Base-by-base conservation (phyloP, 2,113 vertebrate genomes). In the Callorhinus ursinus region DNA sequence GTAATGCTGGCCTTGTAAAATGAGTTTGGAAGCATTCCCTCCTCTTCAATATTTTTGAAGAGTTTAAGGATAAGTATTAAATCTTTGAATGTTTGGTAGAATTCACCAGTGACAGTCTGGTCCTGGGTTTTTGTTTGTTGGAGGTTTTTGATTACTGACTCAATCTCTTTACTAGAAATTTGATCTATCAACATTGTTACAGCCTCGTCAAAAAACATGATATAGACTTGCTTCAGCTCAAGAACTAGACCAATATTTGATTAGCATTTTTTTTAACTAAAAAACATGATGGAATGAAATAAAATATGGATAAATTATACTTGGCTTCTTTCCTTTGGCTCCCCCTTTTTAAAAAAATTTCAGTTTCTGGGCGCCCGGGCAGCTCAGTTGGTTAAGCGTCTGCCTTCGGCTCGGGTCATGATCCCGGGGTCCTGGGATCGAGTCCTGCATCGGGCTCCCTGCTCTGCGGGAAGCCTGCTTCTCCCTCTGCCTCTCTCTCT, bases 301-400 rank as follows among this genome's bases (percentile, higher is more conserved):
- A 65, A 94, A 96, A 97, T 61, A 80, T 57, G 59, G n/a, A 53
- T 93, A 95, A 88, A 87, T 97, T 85, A 79, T 36, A 88, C 55
- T 59, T 91, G 53, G 42, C 14, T 91, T 28, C 63, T 87, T 89
- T 86, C 53, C 15, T 12, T 71, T 88, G 80, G 28, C 10, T 26
- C 69, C 94, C 22, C 10, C 21, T 77, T 31, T 61, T 94, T 74
- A 5, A 49, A 76, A 46, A 7, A 53, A 79, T 67, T 89, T 57
- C 24, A 28, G 5, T 90, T 94, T 95, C 61, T 96, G 71, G 61
- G 39, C 39, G 39, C 39, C 39, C 3, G 39, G 39, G 39, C 39
- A 39, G 39, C 39, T 39, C 39, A 39, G 39, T 39, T 39, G 39
- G 39, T 39, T 39, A 39, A 39, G 39, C 4, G 3, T 39, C 39